These are phyloP conservation scores for Azorinus chamasolen DNA, from an alignment of 2,888 invertebrate species.

Conservation along the genomic window DNA sequence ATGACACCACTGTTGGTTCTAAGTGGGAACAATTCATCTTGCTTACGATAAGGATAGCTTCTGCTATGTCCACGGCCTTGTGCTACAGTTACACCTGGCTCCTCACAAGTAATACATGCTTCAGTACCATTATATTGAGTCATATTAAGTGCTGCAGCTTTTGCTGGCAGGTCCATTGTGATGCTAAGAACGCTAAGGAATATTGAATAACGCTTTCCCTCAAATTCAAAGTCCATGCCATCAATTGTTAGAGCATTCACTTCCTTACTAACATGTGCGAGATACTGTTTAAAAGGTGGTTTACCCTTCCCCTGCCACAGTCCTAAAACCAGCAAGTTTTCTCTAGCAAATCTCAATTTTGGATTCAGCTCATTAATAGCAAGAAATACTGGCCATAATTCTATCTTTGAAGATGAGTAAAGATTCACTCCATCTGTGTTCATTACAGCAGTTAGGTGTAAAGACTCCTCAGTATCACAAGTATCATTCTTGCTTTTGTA, in stretches of 20 bases:
- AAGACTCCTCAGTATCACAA: too few species aligned
- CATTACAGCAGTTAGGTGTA: slow-evolving; percentile 36
- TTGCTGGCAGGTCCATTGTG: slow-evolving; percentile 46
- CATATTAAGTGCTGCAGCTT: slow-evolving; percentile 64
- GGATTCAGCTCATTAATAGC: slow-evolving; percentile 40
- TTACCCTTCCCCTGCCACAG: slow-evolving; percentile 65
- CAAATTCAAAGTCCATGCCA: slow-evolving; percentile 38
- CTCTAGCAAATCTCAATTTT: slow-evolving; percentile 31
- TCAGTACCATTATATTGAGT: slow-evolving; percentile 56
- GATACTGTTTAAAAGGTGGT: slow-evolving; percentile 40
- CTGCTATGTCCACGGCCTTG: slow-evolving; percentile 34
- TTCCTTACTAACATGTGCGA: slow-evolving; percentile 19
- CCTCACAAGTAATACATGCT: slow-evolving; percentile 65
- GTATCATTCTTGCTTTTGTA: slow-evolving; percentile 5
- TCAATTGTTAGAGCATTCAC: slow-evolving; percentile 21
- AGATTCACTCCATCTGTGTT: slow-evolving; percentile 25
- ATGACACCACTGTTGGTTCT: slow-evolving; percentile 18
- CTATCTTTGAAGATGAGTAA: too few species aligned
- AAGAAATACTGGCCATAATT: slow-evolving; percentile 33
- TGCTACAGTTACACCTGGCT: slow-evolving; percentile 43
- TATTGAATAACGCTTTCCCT: neutral
- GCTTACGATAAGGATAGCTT: slow-evolving; percentile 33
- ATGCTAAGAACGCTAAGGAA: neutral
- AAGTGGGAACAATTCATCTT: slow-evolving; percentile 7
- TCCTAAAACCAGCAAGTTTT: slow-evolving; percentile 40